These are phyloP conservation scores for Glyphotaelius pellucidus DNA, from an alignment of 2,888 invertebrate species.

Conservation along the genomic window DNA sequence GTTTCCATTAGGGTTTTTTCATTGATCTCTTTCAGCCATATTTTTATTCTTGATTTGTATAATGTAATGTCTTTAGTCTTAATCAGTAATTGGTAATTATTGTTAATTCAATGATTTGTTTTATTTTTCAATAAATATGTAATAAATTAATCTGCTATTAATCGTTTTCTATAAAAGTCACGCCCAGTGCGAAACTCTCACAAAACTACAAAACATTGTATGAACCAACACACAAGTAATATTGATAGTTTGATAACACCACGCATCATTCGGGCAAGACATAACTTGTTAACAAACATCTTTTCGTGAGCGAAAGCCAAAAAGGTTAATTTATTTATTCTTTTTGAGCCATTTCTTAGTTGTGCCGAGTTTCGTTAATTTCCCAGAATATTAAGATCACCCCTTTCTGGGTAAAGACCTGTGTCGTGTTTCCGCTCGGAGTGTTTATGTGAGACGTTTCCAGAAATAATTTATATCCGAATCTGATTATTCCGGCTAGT, in stretches of 20 bases:
- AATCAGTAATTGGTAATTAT: neutral
- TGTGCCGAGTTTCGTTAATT: neutral
- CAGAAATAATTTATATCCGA: neutral
- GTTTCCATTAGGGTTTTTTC: no score
- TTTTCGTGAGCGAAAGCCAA: neutral
- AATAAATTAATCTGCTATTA: no score
- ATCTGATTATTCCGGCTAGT: neutral
- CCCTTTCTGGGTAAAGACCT: neutral
- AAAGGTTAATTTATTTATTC: neutral
- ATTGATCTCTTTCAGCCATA: no score
- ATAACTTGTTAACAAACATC: neutral
- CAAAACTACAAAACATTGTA: neutral
- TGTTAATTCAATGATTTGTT: neutral
- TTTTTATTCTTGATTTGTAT: no score
- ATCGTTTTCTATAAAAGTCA: neutral
- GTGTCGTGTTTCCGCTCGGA: neutral
- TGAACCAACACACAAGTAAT: neutral
- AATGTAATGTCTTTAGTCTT: no score
- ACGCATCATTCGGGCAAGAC: neutral
- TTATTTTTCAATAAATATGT: neutral
- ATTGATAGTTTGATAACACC: neutral
- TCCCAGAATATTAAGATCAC: neutral
- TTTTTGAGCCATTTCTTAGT: neutral
- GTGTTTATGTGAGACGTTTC: conserved; percentile 2
- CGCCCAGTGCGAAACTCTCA: neutral